A percentile compares a stretch with the other conserved stretches of the same genome.
phyloP scores from a whole-genome alignment of 2,797 vertebrate genomes.

The Myioborus melanocephalus region DNA sequence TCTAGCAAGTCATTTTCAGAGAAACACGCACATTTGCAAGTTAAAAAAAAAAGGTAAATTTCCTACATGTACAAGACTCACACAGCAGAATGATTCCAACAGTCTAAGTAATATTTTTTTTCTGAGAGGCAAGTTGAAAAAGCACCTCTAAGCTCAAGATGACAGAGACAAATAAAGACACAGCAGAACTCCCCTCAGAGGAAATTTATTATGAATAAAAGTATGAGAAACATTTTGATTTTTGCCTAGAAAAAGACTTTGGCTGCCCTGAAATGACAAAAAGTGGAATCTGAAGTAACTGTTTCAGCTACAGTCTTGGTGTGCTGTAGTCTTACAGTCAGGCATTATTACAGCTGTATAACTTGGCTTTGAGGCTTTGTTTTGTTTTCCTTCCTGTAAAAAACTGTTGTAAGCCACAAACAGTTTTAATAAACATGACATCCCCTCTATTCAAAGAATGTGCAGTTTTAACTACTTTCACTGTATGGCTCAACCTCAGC shows the following conservation, averaged over 20 bases:
- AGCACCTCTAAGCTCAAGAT: not conserved
- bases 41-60: not conserved
- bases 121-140: not conserved
- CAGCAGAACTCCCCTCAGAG: not conserved
- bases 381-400: not conserved
- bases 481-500: not conserved
- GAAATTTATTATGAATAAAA: not conserved
- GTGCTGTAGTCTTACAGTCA: not conserved
- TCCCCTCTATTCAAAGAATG: not conserved
- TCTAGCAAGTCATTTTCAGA: not conserved
- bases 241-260: not conserved
- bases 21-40: not conserved
- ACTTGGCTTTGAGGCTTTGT: not conserved
- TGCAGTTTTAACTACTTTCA: not conserved
- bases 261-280: not conserved
- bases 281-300: not conserved
- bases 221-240: not conserved
- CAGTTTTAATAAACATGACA: not conserved
- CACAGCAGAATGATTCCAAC: not conserved
- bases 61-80: not conserved
- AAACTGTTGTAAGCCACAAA: not conserved
- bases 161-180: slow-evolving; percentile 2
- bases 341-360: not conserved
- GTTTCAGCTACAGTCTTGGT: not conserved
- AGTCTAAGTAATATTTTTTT: not conserved